Conservation (phyloP, 2,113 vertebrate genomes). For the Pongo abelii region DNA sequence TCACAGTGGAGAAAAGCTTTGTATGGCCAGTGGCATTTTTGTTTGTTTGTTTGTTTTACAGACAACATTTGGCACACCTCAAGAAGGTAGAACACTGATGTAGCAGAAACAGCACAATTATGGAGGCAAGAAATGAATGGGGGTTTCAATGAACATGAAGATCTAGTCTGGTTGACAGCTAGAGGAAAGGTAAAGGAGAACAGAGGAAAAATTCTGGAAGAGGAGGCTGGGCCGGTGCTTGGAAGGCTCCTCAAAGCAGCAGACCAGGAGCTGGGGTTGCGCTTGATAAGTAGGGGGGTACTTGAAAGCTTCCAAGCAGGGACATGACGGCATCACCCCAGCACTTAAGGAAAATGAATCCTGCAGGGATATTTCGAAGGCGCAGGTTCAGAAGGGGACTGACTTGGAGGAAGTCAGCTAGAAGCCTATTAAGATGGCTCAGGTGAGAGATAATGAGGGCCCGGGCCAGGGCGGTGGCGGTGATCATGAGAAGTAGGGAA, state of each 20-base stretch:
- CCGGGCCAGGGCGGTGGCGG: too few relatives aligned
- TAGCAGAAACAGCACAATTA: background rate
- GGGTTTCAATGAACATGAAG: rapidly evolving
- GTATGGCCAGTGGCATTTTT: background rate
- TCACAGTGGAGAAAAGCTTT: background rate
- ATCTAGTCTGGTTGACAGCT: background rate
- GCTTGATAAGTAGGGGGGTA: too few relatives aligned
- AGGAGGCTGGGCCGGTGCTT: background rate
- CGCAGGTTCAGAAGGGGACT: background rate
- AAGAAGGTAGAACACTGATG: background rate
- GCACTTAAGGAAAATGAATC: background rate
- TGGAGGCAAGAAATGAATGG: background rate
- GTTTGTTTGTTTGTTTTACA: background rate
- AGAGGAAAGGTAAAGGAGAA: background rate
- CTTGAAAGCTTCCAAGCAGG: background rate
- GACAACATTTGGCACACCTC: background rate
- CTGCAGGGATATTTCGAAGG: background rate
- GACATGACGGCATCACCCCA: background rate
- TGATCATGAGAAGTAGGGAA: background rate
- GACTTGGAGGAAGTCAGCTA: background rate
- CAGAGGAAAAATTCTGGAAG: background rate
- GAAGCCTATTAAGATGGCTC: background rate
- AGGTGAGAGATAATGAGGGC: background rate
- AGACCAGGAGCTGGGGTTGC: background rate
- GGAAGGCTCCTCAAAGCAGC: background rate